Conservation (phyloP, 2,113 vertebrate species). For the Eurystomus gularis region DNA sequence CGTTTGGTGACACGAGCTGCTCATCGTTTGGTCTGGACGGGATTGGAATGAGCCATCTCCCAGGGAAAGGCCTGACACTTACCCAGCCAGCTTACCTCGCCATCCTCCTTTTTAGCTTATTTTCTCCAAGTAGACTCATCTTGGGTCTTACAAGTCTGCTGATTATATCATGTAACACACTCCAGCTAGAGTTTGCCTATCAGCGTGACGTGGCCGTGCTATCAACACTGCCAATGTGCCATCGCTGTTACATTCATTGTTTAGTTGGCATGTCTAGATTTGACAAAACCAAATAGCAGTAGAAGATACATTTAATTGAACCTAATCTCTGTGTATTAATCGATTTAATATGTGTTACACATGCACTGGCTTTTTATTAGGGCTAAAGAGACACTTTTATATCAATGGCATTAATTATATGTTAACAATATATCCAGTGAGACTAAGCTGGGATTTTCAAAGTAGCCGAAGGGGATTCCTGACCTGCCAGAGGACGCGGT, state of each 20-base stretch:
- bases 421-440: not conserved
- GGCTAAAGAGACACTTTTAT: not conserved
- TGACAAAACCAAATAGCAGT: not conserved
- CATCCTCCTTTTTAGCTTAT: too few species aligned
- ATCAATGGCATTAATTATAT: not conserved
- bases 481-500: not conserved
- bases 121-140: not conserved
- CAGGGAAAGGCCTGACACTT: accelerated
- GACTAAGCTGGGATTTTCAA: not conserved
- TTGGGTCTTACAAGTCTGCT: not conserved
- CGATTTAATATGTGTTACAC: not conserved
- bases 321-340: not conserved
- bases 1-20: not conserved
- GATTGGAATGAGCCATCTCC: not conserved
- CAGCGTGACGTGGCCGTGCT: not conserved
- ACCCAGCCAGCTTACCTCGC: not conserved
- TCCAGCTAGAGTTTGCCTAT: not conserved
- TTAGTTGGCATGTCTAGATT: not conserved
- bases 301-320: not conserved
- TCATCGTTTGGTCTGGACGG: accelerated
- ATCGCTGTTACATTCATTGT: accelerated
- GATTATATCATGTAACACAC: not conserved
- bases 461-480: not conserved
- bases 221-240: accelerated
- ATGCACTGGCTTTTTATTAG: not conserved